Percentiles rank a stretch among this genome's conserved stretches.
Evolutionary conservation across 2,888 invertebrate species (phyloP).

Genomic region (Polietes domitor): DNA sequence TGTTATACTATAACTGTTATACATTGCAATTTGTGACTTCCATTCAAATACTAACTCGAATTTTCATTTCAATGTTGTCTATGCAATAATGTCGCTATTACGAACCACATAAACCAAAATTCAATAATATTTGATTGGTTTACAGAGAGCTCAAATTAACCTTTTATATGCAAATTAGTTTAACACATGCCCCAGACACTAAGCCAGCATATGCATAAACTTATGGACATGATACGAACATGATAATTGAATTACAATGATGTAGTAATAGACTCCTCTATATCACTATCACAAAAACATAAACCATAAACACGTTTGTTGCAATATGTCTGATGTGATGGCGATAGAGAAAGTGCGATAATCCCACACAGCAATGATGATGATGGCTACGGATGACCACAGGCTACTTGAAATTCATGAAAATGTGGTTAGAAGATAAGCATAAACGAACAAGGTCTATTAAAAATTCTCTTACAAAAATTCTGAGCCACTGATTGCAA

Average conservation of each 20-base stretch:
- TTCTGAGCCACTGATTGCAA: conserved; percentile 41
- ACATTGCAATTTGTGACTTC: neutral
- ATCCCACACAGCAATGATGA: conserved; percentile 19
- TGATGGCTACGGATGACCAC: neutral
- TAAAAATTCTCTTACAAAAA: conserved; percentile 22
- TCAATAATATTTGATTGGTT: conserved; percentile 42
- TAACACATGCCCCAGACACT: conserved; percentile 39
- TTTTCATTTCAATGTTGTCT: neutral
- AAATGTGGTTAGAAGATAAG: conserved; percentile 1
- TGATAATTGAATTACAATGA: conserved; percentile 62
- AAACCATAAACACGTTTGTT: neutral
- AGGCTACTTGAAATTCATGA: conserved; percentile 30
- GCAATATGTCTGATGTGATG: neutral
- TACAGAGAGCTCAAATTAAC: conserved; percentile 48
- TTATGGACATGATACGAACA: neutral
- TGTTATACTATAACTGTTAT: conserved; percentile 51
- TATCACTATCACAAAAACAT: neutral
- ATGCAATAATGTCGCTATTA: neutral
- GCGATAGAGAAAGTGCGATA: neutral
- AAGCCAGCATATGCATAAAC: neutral
- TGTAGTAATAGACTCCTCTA: conserved; percentile 27
- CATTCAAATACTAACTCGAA: neutral
- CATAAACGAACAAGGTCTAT: neutral
- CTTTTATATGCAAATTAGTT: conserved; percentile 65
- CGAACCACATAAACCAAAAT: conserved; percentile 28